Percentiles rank a stretch among this genome's conserved stretches.
These are phyloP conservation scores for Astreopora myriophthalma DNA, from an alignment of 64 coral and sea anemone genomes.

Conservation along the genomic window DNA sequence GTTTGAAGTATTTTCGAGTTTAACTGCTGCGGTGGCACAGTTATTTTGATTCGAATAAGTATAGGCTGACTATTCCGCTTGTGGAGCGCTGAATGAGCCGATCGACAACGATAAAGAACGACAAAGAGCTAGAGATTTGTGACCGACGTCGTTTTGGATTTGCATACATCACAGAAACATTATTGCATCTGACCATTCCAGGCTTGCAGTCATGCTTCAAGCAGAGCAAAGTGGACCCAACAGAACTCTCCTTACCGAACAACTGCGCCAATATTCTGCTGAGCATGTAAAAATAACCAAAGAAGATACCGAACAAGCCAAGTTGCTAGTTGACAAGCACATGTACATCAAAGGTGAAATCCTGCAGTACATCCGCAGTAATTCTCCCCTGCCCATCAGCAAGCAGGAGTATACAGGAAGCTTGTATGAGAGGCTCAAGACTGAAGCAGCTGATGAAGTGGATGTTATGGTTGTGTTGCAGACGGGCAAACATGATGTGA, in stretches of 20 bases:
- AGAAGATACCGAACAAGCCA: constrained; percentile 38
- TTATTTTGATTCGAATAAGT: no score
- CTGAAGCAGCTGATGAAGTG: constrained; percentile 78
- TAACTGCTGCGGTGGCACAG: no score
- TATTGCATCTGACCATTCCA: not conserved
- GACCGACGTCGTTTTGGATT: no score
- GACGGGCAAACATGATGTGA: constrained; percentile 46
- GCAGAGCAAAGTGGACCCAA: not conserved
- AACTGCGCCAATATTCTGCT: constrained; percentile 58
- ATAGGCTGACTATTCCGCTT: no score
- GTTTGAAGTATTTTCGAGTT: no score
- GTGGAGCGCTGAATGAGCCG: no score
- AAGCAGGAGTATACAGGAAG: constrained; percentile 68
- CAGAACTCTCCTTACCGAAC: constrained; percentile 2
- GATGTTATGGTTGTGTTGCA: constrained; percentile 84
- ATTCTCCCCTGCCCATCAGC: constrained; percentile 49
- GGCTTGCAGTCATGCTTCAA: constrained; percentile 14
- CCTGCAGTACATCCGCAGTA: constrained; percentile 26
- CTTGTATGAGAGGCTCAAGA: constrained; percentile 78
- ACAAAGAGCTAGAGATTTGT: no score
- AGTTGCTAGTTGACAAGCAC: constrained; percentile 29
- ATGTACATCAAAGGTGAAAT: constrained; percentile 65
- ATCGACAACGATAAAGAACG: no score
- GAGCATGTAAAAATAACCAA: constrained; percentile 58
- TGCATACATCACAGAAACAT: no score